Evolutionary conservation across 2,797 vertebrate species (phyloP).

Genomic region (Neomorphus geoffroyi): DNA sequence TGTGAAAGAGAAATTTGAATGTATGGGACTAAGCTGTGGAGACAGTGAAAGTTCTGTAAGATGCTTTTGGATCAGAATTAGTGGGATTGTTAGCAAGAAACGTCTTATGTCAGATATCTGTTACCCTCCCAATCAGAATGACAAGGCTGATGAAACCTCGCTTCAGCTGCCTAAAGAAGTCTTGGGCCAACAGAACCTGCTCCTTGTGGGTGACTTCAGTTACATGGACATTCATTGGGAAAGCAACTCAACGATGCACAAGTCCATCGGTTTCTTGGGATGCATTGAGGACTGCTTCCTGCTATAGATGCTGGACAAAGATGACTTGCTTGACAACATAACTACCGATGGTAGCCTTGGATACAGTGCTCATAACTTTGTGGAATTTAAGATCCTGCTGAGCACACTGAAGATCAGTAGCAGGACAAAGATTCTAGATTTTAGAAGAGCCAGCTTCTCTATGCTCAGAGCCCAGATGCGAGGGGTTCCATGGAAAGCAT

Average conservation of each 20-base stretch:
- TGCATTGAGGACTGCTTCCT: not conserved
- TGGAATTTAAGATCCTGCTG: not conserved
- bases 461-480: not conserved
- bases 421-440: not conserved
- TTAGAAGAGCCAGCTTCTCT: not conserved
- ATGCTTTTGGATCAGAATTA: not conserved
- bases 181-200: not conserved
- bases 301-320: not conserved
- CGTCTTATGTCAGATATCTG: not conserved
- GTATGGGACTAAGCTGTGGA: not conserved
- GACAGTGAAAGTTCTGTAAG: not conserved
- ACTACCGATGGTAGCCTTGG: not conserved
- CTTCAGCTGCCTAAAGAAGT: not conserved
- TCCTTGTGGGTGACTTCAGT: not conserved
- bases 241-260: not conserved
- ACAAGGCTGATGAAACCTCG: not conserved
- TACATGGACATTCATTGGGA: not conserved
- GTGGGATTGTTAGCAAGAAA: not conserved
- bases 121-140: not conserved
- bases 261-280: not conserved
- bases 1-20: not conserved
- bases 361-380: not conserved
- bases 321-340: not conserved
- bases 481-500: not conserved
- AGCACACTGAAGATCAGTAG: not conserved